Conservation (phyloP, 1,140 invertebrate species). For the Leptinotarsa lineolata region DNA sequence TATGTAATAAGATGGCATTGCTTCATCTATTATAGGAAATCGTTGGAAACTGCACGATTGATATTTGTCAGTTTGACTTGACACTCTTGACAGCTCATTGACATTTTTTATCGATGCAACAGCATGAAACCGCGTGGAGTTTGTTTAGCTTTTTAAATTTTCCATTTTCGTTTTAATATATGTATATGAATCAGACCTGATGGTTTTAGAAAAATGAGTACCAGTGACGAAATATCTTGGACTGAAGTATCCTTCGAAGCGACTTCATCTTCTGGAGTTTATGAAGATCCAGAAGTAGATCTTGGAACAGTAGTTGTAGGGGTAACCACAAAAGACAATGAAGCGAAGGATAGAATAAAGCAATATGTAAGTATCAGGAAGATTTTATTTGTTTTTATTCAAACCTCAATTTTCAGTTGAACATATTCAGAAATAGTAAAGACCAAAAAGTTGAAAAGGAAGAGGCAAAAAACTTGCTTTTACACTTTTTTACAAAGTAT, state of each 20-base stretch:
- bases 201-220: neutral
- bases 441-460: conserved; percentile 22
- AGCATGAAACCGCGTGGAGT: conserved; percentile 29
- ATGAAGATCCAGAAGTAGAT: conserved; percentile 21
- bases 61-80: no score
- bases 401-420: conserved; percentile 31
- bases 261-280: neutral
- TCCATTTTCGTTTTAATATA: neutral
- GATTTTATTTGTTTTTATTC: neutral
- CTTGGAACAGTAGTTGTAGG: conserved; percentile 28
- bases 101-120: conserved; percentile 26
- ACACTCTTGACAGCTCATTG: conserved; percentile 9
- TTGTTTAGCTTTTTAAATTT: conserved; percentile 23
- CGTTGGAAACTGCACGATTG: neutral
- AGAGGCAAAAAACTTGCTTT: conserved; percentile 29
- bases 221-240: neutral
- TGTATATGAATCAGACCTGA: neutral
- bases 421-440: conserved; percentile 29
- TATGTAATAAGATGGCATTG: no score
- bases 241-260: conserved; percentile 9
- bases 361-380: conserved; percentile 33
- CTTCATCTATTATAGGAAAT: neutral
- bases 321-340: conserved; percentile 28
- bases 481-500: conserved; percentile 36
- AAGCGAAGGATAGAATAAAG: conserved; percentile 35